Percentiles rank a stretch among this genome's conserved stretches.
Evolutionary conservation across 2,888 invertebrate genomes (phyloP).

Genomic region (Adelphocoris suturalis): DNA sequence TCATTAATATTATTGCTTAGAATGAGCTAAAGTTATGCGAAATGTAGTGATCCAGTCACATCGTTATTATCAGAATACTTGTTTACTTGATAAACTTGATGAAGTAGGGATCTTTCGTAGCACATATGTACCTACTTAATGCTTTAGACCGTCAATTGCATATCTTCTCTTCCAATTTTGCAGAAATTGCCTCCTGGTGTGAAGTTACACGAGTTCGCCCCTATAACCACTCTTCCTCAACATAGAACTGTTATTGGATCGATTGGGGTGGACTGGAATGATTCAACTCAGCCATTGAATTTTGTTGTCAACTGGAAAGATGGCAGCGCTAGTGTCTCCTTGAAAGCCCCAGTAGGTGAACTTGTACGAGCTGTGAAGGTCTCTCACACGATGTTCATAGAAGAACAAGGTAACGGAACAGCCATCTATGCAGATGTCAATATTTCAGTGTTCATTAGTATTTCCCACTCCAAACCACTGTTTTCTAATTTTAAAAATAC

Average conservation of each 20-base stretch:
- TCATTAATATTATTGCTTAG: too few species aligned
- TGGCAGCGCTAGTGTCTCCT: slow-evolving; percentile 78
- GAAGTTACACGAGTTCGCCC: slow-evolving; percentile 87
- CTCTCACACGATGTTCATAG: slow-evolving; percentile 85
- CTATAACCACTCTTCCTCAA: slow-evolving; percentile 83
- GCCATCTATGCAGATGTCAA: too few species aligned
- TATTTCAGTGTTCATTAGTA: too few species aligned
- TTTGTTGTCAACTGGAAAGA: slow-evolving; percentile 85
- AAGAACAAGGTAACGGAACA: slow-evolving; percentile 82
- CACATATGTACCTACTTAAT: too few species aligned
- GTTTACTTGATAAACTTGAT: too few species aligned
- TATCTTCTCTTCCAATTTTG: background rate
- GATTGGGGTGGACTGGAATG: slow-evolving; percentile 94
- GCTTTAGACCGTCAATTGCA: too few species aligned
- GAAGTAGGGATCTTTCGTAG: too few species aligned
- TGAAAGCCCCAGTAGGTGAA: slow-evolving; percentile 93
- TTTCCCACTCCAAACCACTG: too few species aligned
- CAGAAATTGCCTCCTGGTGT: slow-evolving; percentile 84
- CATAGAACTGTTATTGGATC: slow-evolving; percentile 84
- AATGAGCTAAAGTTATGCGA: too few species aligned
- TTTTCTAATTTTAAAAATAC: too few species aligned
- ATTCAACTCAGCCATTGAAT: slow-evolving; percentile 92
- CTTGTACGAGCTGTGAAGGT: slow-evolving; percentile 89
- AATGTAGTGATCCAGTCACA: too few species aligned
- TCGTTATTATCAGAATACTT: too few species aligned